Evolutionary conservation across 2,888 invertebrate genomes (phyloP), one percentile per base, ranked within the genome.

Genomic region (Cerceris rybyensis): DNA sequence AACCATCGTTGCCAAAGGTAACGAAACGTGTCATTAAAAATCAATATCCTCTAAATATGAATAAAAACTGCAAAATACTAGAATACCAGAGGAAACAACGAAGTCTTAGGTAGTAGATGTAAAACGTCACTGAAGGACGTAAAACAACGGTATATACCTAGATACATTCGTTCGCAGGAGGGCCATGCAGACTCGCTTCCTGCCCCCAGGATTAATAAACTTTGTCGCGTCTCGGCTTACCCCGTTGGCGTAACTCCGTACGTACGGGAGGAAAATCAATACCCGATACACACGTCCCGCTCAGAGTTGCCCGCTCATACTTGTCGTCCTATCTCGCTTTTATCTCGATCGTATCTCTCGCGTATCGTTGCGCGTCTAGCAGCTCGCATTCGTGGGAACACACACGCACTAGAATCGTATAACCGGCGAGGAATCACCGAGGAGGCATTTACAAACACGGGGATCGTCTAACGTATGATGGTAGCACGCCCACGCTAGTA

Each of bases 341-440:
- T 89, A 90, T 90, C 89, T 81, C 88, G 86, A 89, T 89, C 86
- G 82, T 87, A 89, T 88, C 83, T 83, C 80, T 6, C 8, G n/a
- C 42, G n/a, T 52, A 82, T 81, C 72, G 79, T 58, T 81, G 75
- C 57, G 55, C 67, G 80, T 81, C 73, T 75, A 61, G 71, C 67
- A 28, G 28, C 28, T 28, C 28, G 28, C 28, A 65, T 68, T 60
- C 72, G 75, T 80, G 71, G 70, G 77, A 70, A 84, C 50, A 66
- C 55, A 66, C 52, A 58, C 59, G 49, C 28, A 46, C 73, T 54
- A 49, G 65, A 54, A 8, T n/a, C 64, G 49, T 65, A 52, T 46
- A 65, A 70, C 63, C 67, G 50, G 41, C 54, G 69, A 59, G 17
- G 67, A 50, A 60, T 46, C 41, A 41, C 60, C 52, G 59, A 46